Evolutionary conservation across 2,888 invertebrate genomes (phyloP).

Genomic region (Aspidapion aeneum): DNA sequence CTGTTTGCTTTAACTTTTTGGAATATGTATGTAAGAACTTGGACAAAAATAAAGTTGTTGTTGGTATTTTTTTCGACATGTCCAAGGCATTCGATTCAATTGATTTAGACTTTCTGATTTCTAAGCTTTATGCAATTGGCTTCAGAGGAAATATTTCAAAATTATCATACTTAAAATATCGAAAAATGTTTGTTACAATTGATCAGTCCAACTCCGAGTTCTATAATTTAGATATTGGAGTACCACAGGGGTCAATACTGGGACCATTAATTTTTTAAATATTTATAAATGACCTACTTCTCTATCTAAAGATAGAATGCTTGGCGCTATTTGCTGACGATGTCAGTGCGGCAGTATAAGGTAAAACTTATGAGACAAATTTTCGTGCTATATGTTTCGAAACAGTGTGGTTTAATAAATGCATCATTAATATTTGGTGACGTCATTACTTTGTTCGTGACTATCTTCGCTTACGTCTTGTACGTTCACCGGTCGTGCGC

Average conservation of each 20-base stretch:
- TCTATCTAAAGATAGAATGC: background rate
- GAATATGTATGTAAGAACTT: background rate
- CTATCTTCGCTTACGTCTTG: too few relatives aligned
- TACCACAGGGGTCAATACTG: background rate
- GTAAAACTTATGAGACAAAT: too few relatives aligned
- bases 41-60: background rate
- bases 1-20: background rate
- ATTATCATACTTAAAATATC: background rate
- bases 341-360: background rate
- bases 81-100: background rate
- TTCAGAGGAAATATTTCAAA: background rate
- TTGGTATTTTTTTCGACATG: background rate
- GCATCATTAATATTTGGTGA: too few relatives aligned
- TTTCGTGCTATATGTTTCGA: too few relatives aligned
- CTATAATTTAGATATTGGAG: background rate
- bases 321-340: background rate
- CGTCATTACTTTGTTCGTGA: too few relatives aligned
- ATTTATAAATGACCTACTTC: background rate
- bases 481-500: too few relatives aligned
- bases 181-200: background rate
- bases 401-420: too few relatives aligned
- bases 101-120: background rate
- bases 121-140: background rate
- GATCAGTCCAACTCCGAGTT: background rate
- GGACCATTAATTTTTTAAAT: background rate